These are phyloP conservation scores for Microctenopoma stevenorrisi DNA, from an alignment of 2,797 vertebrate genomes.

Conservation along the genomic window DNA sequence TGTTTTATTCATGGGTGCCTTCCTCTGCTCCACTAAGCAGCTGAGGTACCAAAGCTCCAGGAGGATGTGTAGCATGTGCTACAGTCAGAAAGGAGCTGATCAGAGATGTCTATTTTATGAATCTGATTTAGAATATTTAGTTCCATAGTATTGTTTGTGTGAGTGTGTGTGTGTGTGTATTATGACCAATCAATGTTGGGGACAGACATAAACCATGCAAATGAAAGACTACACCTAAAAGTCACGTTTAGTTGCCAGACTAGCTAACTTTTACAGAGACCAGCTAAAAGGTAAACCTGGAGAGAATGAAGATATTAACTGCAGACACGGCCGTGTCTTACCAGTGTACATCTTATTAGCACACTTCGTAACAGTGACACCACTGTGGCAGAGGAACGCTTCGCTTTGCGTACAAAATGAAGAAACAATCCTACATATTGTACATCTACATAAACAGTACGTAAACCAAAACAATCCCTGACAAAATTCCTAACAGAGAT, in stretches of 20 bases:
- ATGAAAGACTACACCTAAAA: neutral
- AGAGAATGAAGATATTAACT: no score
- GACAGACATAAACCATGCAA: neutral
- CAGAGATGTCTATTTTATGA: neutral
- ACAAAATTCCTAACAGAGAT: no score
- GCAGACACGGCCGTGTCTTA: no score
- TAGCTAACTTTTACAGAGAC: neutral
- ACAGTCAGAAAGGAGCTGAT: constrained; percentile 42
- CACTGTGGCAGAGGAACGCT: no score
- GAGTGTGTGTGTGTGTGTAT: neutral
- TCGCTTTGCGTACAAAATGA: no score
- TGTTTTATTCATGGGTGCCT: constrained; percentile 71
- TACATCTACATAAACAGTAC: no score
- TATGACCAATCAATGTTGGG: neutral
- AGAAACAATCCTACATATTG: no score
- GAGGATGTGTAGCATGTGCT: constrained; percentile 41
- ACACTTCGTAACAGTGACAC: no score
- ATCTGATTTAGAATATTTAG: no score
- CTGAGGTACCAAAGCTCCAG: constrained; percentile 36
- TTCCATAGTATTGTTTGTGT: no score
- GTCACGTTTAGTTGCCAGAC: neutral
- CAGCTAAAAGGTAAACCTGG: neutral
- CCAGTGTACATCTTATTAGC: no score
- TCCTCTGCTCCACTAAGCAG: constrained; percentile 68
- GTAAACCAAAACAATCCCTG: no score